Conservation (phyloP, 2,888 invertebrate genomes). For the Cyclophora punctaria region DNA sequence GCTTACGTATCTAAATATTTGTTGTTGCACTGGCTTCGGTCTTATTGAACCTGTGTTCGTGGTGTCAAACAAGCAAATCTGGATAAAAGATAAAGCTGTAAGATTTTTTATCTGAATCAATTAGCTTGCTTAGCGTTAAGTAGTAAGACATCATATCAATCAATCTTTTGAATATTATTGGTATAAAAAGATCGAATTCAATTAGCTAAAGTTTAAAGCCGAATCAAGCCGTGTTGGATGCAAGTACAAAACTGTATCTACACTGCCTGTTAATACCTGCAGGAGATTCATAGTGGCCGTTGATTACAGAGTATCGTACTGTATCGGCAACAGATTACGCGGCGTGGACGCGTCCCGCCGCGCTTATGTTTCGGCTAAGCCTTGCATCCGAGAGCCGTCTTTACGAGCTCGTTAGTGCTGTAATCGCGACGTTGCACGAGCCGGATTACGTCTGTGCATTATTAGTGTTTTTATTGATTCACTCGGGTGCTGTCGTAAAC, state of each 20-base stretch:
- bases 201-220: too few species aligned
- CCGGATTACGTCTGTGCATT: constrained; percentile 73
- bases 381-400: constrained; percentile 69
- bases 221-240: too few species aligned
- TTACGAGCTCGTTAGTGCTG: constrained; percentile 74
- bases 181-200: too few species aligned
- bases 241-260: too few species aligned
- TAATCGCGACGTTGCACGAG: constrained; percentile 70
- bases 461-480: constrained; percentile 77
- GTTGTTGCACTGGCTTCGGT: background rate
- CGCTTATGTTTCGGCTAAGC: constrained; percentile 55
- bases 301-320: constrained; percentile 13
- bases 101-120: too few species aligned
- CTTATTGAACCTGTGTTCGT: too few species aligned
- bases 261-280: too few species aligned
- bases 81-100: too few species aligned
- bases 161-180: too few species aligned
- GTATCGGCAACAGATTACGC: constrained; percentile 15
- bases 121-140: too few species aligned
- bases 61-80: too few species aligned
- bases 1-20: background rate
- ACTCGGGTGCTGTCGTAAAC: constrained; percentile 74
- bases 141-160: too few species aligned
- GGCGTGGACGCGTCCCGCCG: constrained; percentile 25
- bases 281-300: constrained; percentile 14